Evolutionary conservation across 2,797 vertebrate genomes (phyloP).

Genomic region (Tragopan temminckii): DNA sequence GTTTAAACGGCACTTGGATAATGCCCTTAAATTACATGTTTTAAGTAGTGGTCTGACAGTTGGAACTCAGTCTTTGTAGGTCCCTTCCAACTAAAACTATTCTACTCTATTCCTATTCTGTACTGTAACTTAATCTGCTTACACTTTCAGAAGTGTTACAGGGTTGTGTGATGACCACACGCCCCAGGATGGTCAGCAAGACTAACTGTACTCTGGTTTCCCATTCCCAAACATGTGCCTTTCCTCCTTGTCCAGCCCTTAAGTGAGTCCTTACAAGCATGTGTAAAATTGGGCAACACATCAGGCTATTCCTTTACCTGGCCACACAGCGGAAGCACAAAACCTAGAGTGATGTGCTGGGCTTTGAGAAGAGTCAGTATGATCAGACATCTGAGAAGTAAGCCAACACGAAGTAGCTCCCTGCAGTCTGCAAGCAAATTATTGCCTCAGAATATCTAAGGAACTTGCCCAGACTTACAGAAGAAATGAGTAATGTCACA

Average conservation of each 20-base stretch:
- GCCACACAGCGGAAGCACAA: not conserved
- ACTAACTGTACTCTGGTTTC: not conserved
- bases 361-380: not conserved
- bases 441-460: not conserved
- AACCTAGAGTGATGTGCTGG: not conserved
- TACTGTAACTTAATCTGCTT: not conserved
- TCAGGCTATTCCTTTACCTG: not conserved
- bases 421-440: not conserved
- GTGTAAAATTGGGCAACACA: not conserved
- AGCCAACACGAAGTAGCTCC: not conserved
- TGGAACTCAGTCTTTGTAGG: not conserved
- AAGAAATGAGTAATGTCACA: not conserved
- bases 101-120: not conserved
- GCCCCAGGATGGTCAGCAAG: not conserved
- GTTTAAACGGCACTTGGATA: not conserved
- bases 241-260: not conserved
- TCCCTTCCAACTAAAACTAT: not conserved
- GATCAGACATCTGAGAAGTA: not conserved
- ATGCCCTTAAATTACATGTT: not conserved
- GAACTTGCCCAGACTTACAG: not conserved
- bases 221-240: fast-evolving
- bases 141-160: not conserved
- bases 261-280: not conserved
- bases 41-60: not conserved
- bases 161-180: not conserved